Percentiles rank a stretch among this genome's conserved stretches.
Conservation (phyloP, 2,797 vertebrate genomes). For the Macroramphosus scolopax region DNA sequence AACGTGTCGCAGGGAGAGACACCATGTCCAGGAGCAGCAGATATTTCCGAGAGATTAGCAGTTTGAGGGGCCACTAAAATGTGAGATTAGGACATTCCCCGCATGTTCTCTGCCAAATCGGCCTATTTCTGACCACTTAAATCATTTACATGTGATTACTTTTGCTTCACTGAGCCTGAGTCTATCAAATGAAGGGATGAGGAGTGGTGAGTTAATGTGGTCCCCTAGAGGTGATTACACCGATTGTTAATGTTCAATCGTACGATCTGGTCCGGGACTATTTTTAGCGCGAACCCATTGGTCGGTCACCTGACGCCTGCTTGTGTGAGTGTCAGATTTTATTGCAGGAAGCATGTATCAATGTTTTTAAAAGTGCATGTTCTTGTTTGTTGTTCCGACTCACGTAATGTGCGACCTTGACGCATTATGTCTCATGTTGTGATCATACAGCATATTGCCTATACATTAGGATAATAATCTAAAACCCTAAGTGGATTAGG, state of each 20-base stretch:
- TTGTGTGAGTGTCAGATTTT: no score
- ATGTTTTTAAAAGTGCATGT: background rate
- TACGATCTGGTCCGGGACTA: constrained; percentile 20
- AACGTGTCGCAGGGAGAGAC: constrained; percentile 33
- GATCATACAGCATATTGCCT: constrained; percentile 55
- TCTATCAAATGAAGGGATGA: constrained; percentile 8
- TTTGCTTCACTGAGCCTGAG: constrained; percentile 30
- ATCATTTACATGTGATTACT: constrained; percentile 75
- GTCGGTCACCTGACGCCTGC: constrained; percentile 34
- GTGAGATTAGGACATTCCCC: constrained; percentile 75
- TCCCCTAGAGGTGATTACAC: constrained; percentile 7
- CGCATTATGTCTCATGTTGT: constrained; percentile 52
- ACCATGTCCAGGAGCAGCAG: constrained; percentile 52
- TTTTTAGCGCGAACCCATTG: constrained; percentile 39
- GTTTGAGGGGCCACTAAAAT: constrained; percentile 45
- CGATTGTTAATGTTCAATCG: constrained; percentile 11
- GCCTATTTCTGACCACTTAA: constrained; percentile 67
- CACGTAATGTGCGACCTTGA: constrained; percentile 49
- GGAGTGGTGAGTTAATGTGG: background rate
- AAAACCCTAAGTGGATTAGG: constrained; percentile 61
- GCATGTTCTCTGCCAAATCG: constrained; percentile 60
- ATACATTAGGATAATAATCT: constrained; percentile 64
- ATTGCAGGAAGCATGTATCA: no score
- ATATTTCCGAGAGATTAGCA: constrained; percentile 69
- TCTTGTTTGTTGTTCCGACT: constrained; percentile 10